Conservation (phyloP, 2,888 invertebrate species). For the Bellardia bayeri region DNA sequence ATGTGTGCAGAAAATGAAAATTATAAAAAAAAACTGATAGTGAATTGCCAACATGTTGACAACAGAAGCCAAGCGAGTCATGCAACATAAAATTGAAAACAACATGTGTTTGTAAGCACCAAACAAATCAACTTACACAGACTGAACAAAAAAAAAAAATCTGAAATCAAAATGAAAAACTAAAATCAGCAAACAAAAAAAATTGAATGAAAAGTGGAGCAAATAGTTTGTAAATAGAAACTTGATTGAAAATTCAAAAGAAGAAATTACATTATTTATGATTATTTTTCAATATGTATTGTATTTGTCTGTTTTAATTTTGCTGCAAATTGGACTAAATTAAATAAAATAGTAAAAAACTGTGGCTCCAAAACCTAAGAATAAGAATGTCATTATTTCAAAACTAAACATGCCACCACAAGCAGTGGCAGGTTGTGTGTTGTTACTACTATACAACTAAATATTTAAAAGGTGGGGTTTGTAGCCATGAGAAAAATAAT, state of each 20-base stretch:
- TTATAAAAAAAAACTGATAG: slow-evolving; percentile 37
- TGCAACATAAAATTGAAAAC: slow-evolving; percentile 61
- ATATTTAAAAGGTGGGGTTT: slow-evolving; percentile 7
- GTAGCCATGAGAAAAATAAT: neutral
- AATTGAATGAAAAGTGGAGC: slow-evolving; percentile 51
- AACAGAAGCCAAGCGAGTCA: slow-evolving; percentile 53
- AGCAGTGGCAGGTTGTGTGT: neutral
- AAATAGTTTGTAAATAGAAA: slow-evolving; percentile 56
- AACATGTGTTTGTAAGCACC: slow-evolving; percentile 63
- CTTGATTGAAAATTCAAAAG: slow-evolving; percentile 47
- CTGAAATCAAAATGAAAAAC: neutral
- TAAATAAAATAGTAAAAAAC: neutral
- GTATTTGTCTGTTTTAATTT: neutral
- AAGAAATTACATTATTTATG: slow-evolving; percentile 62
- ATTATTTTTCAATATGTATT: neutral
- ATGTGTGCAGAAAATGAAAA: neutral
- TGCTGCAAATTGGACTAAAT: neutral
- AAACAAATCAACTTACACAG: slow-evolving; percentile 55
- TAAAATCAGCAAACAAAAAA: neutral
- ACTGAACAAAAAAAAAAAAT: neutral
- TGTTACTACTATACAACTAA: neutral
- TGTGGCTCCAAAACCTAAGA: slow-evolving; percentile 8
- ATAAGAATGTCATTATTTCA: slow-evolving; percentile 46
- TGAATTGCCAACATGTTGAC: slow-evolving; percentile 65
- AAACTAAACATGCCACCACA: slow-evolving; percentile 25